phyloP scores from a whole-genome alignment of 2,113 vertebrate species.

The Amazona vittata region DNA sequence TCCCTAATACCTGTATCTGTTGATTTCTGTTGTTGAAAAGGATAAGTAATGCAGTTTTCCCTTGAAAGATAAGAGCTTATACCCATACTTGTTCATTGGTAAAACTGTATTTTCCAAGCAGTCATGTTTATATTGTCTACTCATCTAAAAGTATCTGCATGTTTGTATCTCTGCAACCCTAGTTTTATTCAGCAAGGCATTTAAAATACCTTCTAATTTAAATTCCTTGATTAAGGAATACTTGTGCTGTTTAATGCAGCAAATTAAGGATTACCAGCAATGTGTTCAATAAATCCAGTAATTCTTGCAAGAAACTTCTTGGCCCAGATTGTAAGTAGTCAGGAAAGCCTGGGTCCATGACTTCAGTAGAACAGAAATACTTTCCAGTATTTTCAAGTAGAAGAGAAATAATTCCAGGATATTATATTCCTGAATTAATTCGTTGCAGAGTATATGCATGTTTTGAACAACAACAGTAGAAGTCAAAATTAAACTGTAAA shows the following conservation, averaged over 20 bases:
- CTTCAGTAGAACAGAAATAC: background rate
- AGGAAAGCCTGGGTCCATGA: background rate
- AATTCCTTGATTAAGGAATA: background rate
- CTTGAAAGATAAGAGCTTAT: background rate
- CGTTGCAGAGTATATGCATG: background rate
- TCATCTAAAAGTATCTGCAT: background rate
- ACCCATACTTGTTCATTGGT: background rate
- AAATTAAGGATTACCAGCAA: background rate
- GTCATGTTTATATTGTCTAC: background rate
- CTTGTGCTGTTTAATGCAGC: background rate
- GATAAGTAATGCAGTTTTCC: background rate
- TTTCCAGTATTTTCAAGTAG: background rate
- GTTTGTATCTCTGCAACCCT: background rate
- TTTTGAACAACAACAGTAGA: background rate
- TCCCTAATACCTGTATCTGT: background rate
- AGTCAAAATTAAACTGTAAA: background rate
- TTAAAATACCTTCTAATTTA: background rate
- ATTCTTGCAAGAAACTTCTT: background rate
- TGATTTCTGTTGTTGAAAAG: background rate
- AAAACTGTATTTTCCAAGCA: background rate
- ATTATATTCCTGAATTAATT: background rate
- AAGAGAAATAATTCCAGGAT: background rate
- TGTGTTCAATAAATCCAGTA: background rate
- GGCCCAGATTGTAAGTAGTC: background rate
- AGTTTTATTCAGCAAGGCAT: background rate